These are phyloP conservation scores for Anabas testudineus DNA, from an alignment of 2,797 vertebrate species.

Conservation along the genomic window DNA sequence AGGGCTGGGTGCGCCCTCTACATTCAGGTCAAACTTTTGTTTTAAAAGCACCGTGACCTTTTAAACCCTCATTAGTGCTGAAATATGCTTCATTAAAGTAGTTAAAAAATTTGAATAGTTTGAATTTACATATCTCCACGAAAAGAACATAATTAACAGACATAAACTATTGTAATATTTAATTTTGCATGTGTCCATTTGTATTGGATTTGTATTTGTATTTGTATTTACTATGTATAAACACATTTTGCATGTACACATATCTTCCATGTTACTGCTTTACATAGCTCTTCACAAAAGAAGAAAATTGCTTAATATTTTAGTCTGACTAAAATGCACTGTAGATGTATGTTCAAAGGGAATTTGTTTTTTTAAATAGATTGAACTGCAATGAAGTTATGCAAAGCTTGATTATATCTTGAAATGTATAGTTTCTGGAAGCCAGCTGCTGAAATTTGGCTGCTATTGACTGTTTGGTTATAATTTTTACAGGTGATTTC, in stretches of 20 bases:
- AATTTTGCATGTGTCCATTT: too few species aligned
- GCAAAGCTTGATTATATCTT: constrained; percentile 4
- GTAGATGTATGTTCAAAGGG: background rate
- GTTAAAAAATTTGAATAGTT: constrained; percentile 18
- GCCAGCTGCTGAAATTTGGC: constrained; percentile 16
- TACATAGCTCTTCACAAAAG: constrained; percentile 1
- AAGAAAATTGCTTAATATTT: constrained; percentile 18
- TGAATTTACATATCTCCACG: background rate
- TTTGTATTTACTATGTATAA: too few species aligned
- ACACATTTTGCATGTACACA: too few species aligned
- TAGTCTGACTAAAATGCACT: background rate
- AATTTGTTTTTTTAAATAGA: background rate
- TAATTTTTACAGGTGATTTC: background rate
- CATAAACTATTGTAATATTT: too few species aligned
- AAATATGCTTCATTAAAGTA: constrained; percentile 8
- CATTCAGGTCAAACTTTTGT: background rate
- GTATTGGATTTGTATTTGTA: too few species aligned
- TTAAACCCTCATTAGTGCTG: constrained; percentile 3
- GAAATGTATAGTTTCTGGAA: background rate
- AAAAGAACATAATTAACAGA: too few species aligned
- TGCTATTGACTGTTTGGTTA: background rate
- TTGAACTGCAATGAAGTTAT: background rate
- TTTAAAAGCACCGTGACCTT: constrained; percentile 11
- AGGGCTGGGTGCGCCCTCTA: background rate
- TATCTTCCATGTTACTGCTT: too few species aligned